A percentile compares a stretch with the other conserved stretches of the same genome.
Evolutionary conservation across 2,888 invertebrate species (phyloP).

Genomic region (Psylliodes chrysocephalus): DNA sequence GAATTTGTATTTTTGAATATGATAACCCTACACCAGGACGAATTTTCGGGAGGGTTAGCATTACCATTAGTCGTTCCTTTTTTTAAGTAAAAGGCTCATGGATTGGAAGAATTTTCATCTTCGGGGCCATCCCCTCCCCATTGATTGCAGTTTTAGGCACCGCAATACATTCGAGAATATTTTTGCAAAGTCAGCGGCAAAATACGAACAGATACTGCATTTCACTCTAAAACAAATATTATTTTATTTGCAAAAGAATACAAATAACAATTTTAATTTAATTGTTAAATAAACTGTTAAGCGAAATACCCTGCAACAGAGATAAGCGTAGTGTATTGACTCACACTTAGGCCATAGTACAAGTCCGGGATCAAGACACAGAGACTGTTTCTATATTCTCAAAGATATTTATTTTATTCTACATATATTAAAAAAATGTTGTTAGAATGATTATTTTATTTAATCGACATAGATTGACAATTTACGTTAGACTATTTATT

Average conservation of each 20-base stretch:
- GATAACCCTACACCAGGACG: too few relatives aligned
- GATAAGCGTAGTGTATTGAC: conserved; percentile 40
- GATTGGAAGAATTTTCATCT: too few relatives aligned
- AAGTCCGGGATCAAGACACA: conserved; percentile 40
- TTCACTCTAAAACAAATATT: conserved; percentile 8
- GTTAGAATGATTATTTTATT: neutral
- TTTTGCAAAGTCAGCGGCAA: neutral
- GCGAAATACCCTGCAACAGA: conserved; percentile 6
- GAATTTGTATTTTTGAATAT: too few relatives aligned
- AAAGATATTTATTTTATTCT: neutral
- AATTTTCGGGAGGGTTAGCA: too few relatives aligned
- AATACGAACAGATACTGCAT: neutral
- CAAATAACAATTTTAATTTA: conserved; percentile 7
- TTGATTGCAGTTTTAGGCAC: too few relatives aligned
- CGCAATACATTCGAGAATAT: neutral
- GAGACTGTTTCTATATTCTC: conserved; percentile 5
- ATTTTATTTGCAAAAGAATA: conserved; percentile 14
- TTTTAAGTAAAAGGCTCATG: too few relatives aligned
- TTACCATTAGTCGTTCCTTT: too few relatives aligned
- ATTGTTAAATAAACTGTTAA: conserved; percentile 6
- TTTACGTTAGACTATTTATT: conserved; percentile 8
- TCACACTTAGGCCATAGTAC: conserved; percentile 40
- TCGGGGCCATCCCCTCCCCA: too few relatives aligned
- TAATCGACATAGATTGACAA: neutral
- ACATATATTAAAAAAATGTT: neutral